Base-by-base conservation (phyloP, 2,797 vertebrate species). In the Kryptolebias ocellatus region DNA sequence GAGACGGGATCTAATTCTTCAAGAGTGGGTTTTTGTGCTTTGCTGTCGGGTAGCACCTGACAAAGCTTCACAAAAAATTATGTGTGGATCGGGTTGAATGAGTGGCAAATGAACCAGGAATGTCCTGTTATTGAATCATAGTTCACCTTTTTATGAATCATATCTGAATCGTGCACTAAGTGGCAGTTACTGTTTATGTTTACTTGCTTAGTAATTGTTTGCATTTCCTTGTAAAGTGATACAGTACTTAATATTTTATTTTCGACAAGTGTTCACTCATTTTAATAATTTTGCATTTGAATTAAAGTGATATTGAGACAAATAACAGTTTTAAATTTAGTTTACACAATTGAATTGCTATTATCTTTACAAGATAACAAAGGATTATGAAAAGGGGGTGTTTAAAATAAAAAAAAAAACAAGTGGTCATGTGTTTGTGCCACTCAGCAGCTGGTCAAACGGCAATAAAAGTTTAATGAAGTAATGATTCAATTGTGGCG, bases 1-100 rank as follows among this genome's bases (percentile, higher is more conserved):
- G 53, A 70, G 67, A 73, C 50, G 49, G 57, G 53, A 60, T 74
- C 46, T 59, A 63, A 70, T 85, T 78, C 46, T 67, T 76, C 47
- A 64, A 61, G 42, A 67, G 64, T 51, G 47, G 31, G 24, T 57
- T 67, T 57, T 67, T 62, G 28, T 74, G 58, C 49, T 64, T n/a
- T 47, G 17, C 29, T 18, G 58, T 24, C 4, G 49, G 18, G 9
- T 20, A 20, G 18, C 10, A 50, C 18, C 20, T 50, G 8, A 9
- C n/a, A 49, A 49, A 49, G 47, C 47, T 18, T 15, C 15, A 45
- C 16, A 45, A 16, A 45, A 45, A 15, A 45, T 49, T 46, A 31
- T 8, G 10, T 9, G 47, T n/a, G 4, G 47, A n/a, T 18, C 8
- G 2, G 2, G 47, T 17, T 4, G 44, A 45, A 37, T 37, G 10